phyloP scores from a whole-genome alignment of 2,797 vertebrate genomes.

The Sebastes paucispinis region DNA sequence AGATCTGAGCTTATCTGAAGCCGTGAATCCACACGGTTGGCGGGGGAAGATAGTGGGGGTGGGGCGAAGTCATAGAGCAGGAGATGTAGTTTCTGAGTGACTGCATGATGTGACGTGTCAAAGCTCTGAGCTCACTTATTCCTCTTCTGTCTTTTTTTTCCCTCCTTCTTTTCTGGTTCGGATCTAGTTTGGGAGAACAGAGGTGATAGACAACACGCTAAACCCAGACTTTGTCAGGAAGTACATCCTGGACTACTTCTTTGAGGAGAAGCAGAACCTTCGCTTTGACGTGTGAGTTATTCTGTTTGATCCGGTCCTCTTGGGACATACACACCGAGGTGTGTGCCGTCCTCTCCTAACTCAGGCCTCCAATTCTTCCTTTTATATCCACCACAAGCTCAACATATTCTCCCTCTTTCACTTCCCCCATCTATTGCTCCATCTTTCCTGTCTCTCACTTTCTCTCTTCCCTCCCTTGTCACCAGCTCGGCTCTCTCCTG shows the following conservation, averaged over 20 bases:
- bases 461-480: slow-evolving; percentile 17
- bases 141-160: neutral
- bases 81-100: slow-evolving; percentile 1
- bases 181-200: slow-evolving; percentile 92
- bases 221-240: slow-evolving; percentile 97
- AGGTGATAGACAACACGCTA: slow-evolving; percentile 96
- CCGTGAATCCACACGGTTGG: slow-evolving; percentile 27
- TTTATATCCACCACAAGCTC: slow-evolving; percentile 29
- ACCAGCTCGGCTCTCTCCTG: slow-evolving; percentile 46
- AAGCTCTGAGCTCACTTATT: slow-evolving; percentile 23
- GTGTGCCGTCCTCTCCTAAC: slow-evolving; percentile 24
- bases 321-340: slow-evolving; percentile 16
- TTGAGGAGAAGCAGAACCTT: slow-evolving; percentile 96
- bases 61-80: slow-evolving; percentile 5
- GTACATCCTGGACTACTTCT: slow-evolving; percentile 95
- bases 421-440: slow-evolving; percentile 10
- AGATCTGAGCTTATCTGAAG: slow-evolving; percentile 46
- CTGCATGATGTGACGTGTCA: slow-evolving; percentile 17
- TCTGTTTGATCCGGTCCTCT: slow-evolving; percentile 62
- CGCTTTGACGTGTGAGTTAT: slow-evolving; percentile 95
- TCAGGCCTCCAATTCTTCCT: slow-evolving; percentile 22
- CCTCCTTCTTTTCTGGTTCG: slow-evolving; percentile 34
- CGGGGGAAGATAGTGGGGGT: neutral
- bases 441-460: slow-evolving; percentile 29
- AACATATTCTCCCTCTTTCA: slow-evolving; percentile 26